Base-by-base conservation (phyloP, 2,113 vertebrate genomes). In the Ceyx cyanopectus region DNA sequence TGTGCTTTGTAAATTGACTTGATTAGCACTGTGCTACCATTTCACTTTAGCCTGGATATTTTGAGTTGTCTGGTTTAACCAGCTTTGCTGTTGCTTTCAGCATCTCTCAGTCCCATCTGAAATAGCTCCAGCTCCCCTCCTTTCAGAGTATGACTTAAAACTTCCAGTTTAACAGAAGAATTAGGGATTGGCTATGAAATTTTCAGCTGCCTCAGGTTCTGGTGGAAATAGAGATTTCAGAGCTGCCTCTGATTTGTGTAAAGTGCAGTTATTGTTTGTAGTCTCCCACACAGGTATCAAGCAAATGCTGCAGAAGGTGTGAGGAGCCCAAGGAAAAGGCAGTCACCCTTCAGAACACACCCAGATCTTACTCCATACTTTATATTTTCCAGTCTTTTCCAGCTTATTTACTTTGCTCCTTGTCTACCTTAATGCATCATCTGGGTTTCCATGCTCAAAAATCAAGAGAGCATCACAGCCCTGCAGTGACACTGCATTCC, bases 241-340 rank as follows among this genome's bases (percentile, higher is more conserved):
- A 57, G 24, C 3, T 62, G 73, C 24, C 32, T 62, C 26, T 63
- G 37, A 70, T 84, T 91, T 70, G 69, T 21, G n/a, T 61, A 37
- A 43, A 62, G 34, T 30, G 29, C 34, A 34, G 50, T 3, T 69
- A n/a, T 5, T 34, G 43, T 1, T 2, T 17, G n/a, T 51, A 40
- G 72, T 8, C 24, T 62, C 43, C 67, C 26, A 15, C 46, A 7
- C 0, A 1, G 21, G 10, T 10, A 43, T 1, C 0, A 45, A 85
- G 45, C 18, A 12, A 14, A 15, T 73, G 18, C 7, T 73, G 86
- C 54, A 73, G 51, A n/a, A 62, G 43, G 50, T 9, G 0, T 1
- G 0, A 22, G n/a, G 29, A 76, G 26, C 24, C 14, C 23, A 10
- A 32, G 15, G 7, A 11, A 60, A 82, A 53, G 15, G 4, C 51